These are phyloP conservation scores for Cyanoliseus patagonus DNA, from an alignment of 2,113 vertebrate genomes.

Conservation along the genomic window DNA sequence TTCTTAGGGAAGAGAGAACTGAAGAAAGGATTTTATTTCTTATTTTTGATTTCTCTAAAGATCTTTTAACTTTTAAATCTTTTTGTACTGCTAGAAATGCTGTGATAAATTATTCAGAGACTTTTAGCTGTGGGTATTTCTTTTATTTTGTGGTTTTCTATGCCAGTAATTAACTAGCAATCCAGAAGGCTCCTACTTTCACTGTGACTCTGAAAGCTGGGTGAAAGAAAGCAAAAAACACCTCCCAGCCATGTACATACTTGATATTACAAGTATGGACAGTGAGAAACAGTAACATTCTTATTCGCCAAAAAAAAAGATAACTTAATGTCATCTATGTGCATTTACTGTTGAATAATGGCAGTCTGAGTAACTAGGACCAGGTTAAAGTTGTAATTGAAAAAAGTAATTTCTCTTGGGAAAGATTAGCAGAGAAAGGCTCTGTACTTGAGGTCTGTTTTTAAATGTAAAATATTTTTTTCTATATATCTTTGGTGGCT, in stretches of 20 bases:
- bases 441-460: background rate
- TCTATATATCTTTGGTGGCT: background rate
- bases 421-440: background rate
- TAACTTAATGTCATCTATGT: background rate
- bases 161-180: background rate
- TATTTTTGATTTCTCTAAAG: background rate
- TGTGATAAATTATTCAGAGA: background rate
- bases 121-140: background rate
- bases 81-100: background rate
- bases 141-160: background rate
- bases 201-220: background rate
- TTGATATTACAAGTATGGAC: rapidly evolving
- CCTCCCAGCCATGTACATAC: background rate
- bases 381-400: background rate
- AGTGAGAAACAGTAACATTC: background rate
- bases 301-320: background rate
- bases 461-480: background rate
- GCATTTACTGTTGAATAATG: background rate
- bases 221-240: background rate
- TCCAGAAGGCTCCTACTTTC: background rate
- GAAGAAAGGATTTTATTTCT: background rate
- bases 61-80: background rate
- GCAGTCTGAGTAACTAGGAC: background rate
- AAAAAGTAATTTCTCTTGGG: background rate
- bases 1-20: background rate